A percentile compares a stretch with the other conserved stretches of the same genome.
These are phyloP conservation scores for Whitmania pigra DNA, from an alignment of 1,140 invertebrate genomes.

Conservation along the genomic window DNA sequence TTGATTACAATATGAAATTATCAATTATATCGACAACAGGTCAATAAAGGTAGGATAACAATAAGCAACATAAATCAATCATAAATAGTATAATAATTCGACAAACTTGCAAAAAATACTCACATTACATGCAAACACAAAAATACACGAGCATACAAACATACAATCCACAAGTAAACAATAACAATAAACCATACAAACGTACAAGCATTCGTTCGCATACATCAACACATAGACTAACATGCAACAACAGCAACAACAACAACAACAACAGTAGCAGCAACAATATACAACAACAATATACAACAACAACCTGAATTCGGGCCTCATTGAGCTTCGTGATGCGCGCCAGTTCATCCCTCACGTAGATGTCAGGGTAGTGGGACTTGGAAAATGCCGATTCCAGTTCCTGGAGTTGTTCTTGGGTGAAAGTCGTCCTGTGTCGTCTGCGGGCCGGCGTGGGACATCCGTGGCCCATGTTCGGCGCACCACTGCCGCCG, in stretches of 20 bases:
- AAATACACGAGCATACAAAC: background rate
- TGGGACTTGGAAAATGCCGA: constrained; percentile 97
- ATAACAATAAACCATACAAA: too few species aligned
- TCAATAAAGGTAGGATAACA: too few species aligned
- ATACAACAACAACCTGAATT: constrained; percentile 74
- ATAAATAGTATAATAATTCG: too few species aligned
- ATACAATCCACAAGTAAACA: too few species aligned
- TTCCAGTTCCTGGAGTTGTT: constrained; percentile 98
- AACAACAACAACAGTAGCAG: too few species aligned
- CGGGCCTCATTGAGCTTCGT: constrained; percentile 99
- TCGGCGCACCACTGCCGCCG: constrained; percentile 52
- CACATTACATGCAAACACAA: background rate
- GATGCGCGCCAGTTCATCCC: constrained; percentile 94
- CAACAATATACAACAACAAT: too few species aligned
- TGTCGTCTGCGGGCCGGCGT: constrained; percentile 89
- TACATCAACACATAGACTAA: background rate
- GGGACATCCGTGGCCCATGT: constrained; percentile 83
- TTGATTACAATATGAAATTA: too few species aligned
- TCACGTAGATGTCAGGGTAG: constrained; percentile 99
- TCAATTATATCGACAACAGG: too few species aligned
- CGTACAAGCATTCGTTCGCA: background rate
- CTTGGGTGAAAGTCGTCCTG: constrained; percentile 93
- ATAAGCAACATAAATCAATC: too few species aligned
- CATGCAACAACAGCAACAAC: too few species aligned
- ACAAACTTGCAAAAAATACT: background rate